These are phyloP conservation scores for Gallinago media DNA, from an alignment of 2,113 vertebrate genomes.

Conservation along the genomic window DNA sequence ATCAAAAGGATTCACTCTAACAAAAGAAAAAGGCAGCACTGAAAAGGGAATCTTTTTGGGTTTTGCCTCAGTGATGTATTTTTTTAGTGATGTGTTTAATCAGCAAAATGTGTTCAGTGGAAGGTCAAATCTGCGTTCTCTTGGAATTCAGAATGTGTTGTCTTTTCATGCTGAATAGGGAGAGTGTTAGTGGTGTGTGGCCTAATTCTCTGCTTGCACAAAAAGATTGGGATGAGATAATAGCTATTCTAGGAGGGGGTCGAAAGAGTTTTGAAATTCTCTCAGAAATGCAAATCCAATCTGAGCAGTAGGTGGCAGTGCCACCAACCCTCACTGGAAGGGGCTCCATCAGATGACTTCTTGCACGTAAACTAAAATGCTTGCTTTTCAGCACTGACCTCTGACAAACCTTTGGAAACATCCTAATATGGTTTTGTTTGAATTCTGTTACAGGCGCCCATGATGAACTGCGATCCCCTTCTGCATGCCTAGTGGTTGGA, in stretches of 20 bases:
- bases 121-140: neutral
- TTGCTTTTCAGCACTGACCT: neutral
- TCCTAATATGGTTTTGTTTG: neutral
- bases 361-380: neutral
- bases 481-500: slow-evolving; percentile 92
- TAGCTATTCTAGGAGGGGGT: neutral
- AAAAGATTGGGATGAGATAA: neutral
- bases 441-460: slow-evolving; percentile 79
- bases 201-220: neutral
- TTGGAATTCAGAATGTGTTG: neutral
- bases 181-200: neutral
- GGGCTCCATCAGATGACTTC: neutral
- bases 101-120: neutral
- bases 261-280: neutral
- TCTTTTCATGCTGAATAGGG: neutral
- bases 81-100: neutral
- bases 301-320: slow-evolving; percentile 15
- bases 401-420: neutral
- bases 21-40: slow-evolving; percentile 5
- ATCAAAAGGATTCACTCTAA: slow-evolving; percentile 19
- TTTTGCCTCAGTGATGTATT: neutral
- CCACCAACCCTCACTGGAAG: neutral
- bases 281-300: neutral
- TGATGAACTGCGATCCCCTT: slow-evolving; percentile 90
- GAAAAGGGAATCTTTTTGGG: neutral